Conservation (phyloP, 2,888 invertebrate species). For the Punctoribates punctum region DNA sequence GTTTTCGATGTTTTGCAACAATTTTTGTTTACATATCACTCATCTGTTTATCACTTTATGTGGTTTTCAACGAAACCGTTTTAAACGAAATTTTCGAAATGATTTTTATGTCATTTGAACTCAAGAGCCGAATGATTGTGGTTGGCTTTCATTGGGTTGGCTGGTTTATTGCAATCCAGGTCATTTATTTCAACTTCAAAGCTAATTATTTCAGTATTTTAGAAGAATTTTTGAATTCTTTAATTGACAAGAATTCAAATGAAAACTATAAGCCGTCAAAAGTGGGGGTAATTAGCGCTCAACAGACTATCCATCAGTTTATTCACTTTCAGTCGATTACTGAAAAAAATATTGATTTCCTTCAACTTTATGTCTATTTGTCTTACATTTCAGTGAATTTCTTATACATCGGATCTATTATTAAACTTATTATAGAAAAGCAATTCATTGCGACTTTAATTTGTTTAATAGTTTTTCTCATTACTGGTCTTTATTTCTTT, state of each 20-base stretch:
- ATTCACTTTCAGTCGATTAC: neutral
- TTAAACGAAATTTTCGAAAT: neutral
- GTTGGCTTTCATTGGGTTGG: neutral
- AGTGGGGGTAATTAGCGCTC: neutral
- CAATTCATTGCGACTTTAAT: too few species aligned
- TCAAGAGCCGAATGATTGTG: neutral
- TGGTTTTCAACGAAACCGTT: too few species aligned
- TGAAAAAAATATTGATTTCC: neutral
- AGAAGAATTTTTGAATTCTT: neutral
- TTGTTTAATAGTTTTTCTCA: too few species aligned
- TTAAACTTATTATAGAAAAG: neutral
- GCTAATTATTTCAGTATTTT: neutral
- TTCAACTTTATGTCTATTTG: neutral
- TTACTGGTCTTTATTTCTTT: neutral
- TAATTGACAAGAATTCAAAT: neutral
- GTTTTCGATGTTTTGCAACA: too few species aligned
- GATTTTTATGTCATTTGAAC: neutral
- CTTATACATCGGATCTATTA: neutral
- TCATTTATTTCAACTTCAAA: neutral
- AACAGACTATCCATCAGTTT: neutral
- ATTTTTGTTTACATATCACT: too few species aligned
- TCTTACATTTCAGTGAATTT: neutral
- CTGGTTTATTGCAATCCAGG: neutral
- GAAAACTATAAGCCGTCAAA: neutral
- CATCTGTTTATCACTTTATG: too few species aligned